Evolutionary conservation across 2,113 vertebrate genomes (phyloP).

Genomic region (Marcusenius ussheri): DNA sequence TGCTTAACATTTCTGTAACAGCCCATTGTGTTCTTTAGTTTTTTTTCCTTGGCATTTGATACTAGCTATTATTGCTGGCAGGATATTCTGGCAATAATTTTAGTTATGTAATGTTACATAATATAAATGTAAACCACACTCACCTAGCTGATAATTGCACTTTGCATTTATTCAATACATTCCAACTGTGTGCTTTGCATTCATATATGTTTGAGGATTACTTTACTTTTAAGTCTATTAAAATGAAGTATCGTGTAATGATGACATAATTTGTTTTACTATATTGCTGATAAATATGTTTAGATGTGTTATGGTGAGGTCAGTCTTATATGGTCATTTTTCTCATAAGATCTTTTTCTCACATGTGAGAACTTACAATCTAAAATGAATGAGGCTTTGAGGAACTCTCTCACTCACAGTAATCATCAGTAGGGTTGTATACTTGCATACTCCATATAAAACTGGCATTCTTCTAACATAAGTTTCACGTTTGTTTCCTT

Average conservation of each 20-base stretch:
- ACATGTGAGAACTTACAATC: background rate
- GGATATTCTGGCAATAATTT: background rate
- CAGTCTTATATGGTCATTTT: background rate
- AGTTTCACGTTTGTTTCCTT: background rate
- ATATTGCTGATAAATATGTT: background rate
- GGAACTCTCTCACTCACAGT: background rate
- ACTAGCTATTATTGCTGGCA: background rate
- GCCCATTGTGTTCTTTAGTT: background rate
- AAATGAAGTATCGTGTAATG: background rate
- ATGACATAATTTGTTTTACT: background rate
- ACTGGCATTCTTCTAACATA: background rate
- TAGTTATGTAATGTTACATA: conserved; percentile 7
- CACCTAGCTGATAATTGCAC: background rate
- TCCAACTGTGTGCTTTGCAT: background rate
- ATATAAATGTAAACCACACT: conserved; percentile 10
- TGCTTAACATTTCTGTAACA: background rate
- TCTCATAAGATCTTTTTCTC: background rate
- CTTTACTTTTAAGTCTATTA: background rate
- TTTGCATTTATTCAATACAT: background rate
- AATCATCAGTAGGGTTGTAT: background rate
- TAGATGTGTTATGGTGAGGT: background rate
- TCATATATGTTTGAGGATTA: background rate
- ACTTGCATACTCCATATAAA: background rate
- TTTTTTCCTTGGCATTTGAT: conserved; percentile 8
- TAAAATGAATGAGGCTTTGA: background rate